phyloP scores from a whole-genome alignment of 2,888 invertebrate species.

The Drosophila conformis region DNA sequence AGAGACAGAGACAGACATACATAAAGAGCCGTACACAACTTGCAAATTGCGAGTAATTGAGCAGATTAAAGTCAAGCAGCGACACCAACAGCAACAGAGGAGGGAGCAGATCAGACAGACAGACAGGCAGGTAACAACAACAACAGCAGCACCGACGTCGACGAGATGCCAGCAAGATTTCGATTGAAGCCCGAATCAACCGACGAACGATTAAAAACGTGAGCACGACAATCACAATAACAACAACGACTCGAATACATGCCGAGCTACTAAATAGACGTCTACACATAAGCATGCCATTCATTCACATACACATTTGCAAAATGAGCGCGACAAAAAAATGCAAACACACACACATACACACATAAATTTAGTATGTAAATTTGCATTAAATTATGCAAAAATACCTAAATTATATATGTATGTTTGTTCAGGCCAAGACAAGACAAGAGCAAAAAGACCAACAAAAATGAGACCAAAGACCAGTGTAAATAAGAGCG shows the following conservation, averaged over 20 bases:
- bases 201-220: conserved; percentile 76
- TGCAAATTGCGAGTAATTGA: conserved; percentile 82
- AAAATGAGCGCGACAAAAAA: conserved; percentile 39
- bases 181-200: conserved; percentile 70
- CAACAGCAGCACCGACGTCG: conserved; percentile 31
- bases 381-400: conserved; percentile 79
- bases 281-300: conserved; percentile 51
- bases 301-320: conserved; percentile 21
- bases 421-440: conserved; percentile 21
- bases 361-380: conserved; percentile 42
- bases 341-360: conserved; percentile 1
- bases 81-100: conserved; percentile 36
- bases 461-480: conserved; percentile 24
- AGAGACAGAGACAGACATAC: conserved; percentile 40
- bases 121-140: conserved; percentile 33
- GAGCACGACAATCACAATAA: conserved; percentile 70
- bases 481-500: conserved; percentile 51
- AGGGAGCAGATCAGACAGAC: conserved; percentile 34
- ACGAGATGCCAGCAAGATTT: conserved; percentile 49
- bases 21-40: conserved; percentile 56
- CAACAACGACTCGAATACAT: conserved; percentile 22
- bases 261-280: conserved; percentile 51
- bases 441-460: conserved; percentile 16
- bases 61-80: conserved; percentile 81
- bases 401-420: conserved; percentile 60